phyloP scores from a whole-genome alignment of 2,888 invertebrate species.

The Lasioglossum oenotherae region DNA sequence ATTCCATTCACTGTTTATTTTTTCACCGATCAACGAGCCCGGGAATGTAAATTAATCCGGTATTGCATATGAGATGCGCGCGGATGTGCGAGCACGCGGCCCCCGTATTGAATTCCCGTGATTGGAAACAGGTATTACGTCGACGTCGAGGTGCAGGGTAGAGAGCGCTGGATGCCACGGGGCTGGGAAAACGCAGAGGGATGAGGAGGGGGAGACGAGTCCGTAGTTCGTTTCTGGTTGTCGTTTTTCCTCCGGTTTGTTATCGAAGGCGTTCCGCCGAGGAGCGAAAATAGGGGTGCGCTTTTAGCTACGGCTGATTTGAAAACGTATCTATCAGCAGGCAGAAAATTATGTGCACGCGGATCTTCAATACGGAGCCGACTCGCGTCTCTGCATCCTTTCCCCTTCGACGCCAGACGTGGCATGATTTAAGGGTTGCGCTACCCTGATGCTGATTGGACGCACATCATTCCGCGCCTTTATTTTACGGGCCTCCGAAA shows the following conservation, averaged over 20 bases:
- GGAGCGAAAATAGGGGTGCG: constrained; percentile 34
- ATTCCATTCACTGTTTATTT: constrained; percentile 54
- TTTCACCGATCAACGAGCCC: constrained; percentile 61
- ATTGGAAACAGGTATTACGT: constrained; percentile 58
- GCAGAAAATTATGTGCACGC: constrained; percentile 22
- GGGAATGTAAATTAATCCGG: constrained; percentile 68
- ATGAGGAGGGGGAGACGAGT: neutral
- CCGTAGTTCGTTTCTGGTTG: constrained; percentile 8
- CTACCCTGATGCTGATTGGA: constrained; percentile 4
- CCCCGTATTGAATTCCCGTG: constrained; percentile 56
- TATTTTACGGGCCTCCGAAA: neutral
- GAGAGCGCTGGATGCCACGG: neutral
- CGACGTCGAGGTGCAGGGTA: neutral
- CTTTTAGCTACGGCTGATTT: constrained; percentile 36
- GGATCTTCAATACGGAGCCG: neutral
- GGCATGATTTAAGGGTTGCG: constrained; percentile 12
- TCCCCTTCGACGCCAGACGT: neutral
- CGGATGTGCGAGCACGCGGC: constrained; percentile 34
- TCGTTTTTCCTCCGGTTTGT: constrained; percentile 35
- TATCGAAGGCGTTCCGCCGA: constrained; percentile 52
- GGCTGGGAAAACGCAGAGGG: neutral
- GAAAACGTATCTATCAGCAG: constrained; percentile 19
- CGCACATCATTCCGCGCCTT: neutral
- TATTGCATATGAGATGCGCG: constrained; percentile 65
- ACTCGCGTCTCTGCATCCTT: neutral